phyloP scores from a whole-genome alignment of 2,797 vertebrate species.

The Manis pentadactyla region DNA sequence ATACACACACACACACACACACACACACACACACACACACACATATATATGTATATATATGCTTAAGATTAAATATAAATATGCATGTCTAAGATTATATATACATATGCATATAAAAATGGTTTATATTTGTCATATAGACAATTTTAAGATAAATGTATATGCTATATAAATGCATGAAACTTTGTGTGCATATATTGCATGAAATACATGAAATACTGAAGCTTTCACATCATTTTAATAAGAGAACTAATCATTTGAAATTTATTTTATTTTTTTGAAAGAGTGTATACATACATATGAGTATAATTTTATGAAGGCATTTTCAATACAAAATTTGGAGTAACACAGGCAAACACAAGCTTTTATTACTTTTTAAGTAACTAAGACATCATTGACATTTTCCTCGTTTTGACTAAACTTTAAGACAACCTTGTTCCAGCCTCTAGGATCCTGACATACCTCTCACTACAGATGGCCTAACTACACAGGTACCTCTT shows the following conservation, averaged over 20 bases:
- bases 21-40: too few species aligned
- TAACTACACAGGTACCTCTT: background rate
- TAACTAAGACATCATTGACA: background rate
- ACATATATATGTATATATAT: too few species aligned
- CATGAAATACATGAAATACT: background rate
- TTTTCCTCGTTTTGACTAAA: background rate
- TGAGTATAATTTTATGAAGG: background rate
- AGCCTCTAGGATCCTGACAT: background rate
- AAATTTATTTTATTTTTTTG: background rate
- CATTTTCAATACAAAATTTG: background rate
- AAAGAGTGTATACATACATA: background rate
- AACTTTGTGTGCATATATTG: background rate
- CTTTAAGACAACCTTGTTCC: background rate
- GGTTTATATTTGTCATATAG: background rate
- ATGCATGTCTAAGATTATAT: background rate
- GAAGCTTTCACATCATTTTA: background rate
- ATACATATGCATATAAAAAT: background rate
- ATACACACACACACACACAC: too few species aligned
- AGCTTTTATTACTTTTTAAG: background rate
- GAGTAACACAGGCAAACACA: background rate
- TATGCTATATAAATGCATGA: background rate
- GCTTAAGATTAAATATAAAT: background rate
- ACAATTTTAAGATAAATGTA: background rate
- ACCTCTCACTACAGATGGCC: background rate
- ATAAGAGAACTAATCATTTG: too few species aligned